phyloP scores from a whole-genome alignment of 2,113 vertebrate species.

The Baryphthengus martii region DNA sequence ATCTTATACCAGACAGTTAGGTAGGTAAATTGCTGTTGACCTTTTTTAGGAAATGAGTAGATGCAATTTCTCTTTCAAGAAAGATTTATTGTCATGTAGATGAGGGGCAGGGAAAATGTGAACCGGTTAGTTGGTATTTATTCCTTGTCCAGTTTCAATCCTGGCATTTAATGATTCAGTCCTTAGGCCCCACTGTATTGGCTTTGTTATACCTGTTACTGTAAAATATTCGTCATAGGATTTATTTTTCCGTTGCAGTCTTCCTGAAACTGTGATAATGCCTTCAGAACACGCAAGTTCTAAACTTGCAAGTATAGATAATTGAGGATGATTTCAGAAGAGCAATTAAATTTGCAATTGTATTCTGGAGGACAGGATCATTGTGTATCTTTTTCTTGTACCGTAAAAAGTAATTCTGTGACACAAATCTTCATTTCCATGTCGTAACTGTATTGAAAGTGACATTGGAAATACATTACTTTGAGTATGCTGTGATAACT shows the following conservation, averaged over 20 bases:
- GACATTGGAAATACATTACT: not conserved
- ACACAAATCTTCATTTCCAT: not conserved
- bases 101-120: not conserved
- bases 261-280: not conserved
- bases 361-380: not conserved
- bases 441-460: not conserved
- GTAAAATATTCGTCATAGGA: not conserved
- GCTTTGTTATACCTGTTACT: not conserved
- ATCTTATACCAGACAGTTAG: not conserved
- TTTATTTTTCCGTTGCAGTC: not conserved
- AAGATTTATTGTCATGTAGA: not conserved
- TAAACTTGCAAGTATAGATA: not conserved
- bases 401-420: not conserved
- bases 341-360: not conserved
- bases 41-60: not conserved
- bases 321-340: not conserved
- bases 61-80: slow-evolving; percentile 23
- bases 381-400: not conserved
- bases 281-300: not conserved
- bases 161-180: too few relatives aligned
- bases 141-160: slow-evolving; percentile 24
- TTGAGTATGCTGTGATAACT: not conserved
- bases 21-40: slow-evolving; percentile 26
- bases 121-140: slow-evolving; percentile 1
- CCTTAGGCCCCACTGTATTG: not conserved